These are phyloP conservation scores for Sus cebifrons DNA, from an alignment of 2,797 vertebrate species.

Conservation along the genomic window DNA sequence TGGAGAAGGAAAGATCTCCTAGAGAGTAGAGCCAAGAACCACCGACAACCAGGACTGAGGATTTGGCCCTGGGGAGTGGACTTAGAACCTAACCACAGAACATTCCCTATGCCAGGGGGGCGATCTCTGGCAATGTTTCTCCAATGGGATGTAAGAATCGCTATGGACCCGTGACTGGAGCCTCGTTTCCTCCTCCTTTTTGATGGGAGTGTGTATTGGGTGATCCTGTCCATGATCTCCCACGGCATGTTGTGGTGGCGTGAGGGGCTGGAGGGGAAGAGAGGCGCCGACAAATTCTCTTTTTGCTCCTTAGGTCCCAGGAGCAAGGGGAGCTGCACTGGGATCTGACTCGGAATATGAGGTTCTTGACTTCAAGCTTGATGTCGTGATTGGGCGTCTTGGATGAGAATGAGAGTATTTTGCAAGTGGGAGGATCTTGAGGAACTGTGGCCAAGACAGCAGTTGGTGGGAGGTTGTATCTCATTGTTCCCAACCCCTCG, in stretches of 20 bases:
- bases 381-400: no score
- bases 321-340: neutral
- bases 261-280: neutral
- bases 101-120: no score
- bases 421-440: neutral
- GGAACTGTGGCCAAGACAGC: neutral
- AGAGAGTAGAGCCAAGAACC: neutral
- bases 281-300: neutral
- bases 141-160: neutral
- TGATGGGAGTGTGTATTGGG: neutral
- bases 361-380: neutral
- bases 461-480: neutral
- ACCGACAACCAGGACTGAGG: neutral
- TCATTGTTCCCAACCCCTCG: no score
- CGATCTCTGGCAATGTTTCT: neutral
- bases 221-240: neutral
- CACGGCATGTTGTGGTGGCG: fast-evolving
- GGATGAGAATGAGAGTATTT: neutral
- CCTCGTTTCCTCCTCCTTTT: neutral
- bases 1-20: neutral
- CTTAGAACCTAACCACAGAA: neutral
- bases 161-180: neutral
- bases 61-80: neutral
- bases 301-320: neutral
- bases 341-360: neutral